Evolutionary conservation across 2,888 invertebrate genomes (phyloP).

Genomic region (Hydraecia micacea): DNA sequence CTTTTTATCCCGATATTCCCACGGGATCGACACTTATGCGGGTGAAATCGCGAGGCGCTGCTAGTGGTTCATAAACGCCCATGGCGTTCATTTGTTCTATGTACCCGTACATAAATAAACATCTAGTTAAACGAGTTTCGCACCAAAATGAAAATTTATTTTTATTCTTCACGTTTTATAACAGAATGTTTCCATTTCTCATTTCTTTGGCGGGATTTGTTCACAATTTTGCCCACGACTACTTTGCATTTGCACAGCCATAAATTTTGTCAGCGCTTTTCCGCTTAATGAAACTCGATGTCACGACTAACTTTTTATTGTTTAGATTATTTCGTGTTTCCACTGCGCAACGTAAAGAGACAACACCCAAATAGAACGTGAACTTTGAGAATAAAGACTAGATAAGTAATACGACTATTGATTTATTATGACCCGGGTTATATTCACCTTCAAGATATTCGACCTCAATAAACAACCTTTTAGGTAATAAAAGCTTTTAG

Average conservation of each 20-base stretch:
- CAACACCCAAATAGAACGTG: constrained; percentile 61
- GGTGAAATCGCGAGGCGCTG: too few species aligned
- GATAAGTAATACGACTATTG: constrained; percentile 65
- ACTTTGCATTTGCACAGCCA: constrained; percentile 77
- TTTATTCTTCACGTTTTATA: constrained; percentile 74
- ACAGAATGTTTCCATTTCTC: constrained; percentile 78
- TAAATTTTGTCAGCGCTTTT: constrained; percentile 79
- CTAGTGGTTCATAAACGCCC: constrained; percentile 26
- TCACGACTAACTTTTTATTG: constrained; percentile 76
- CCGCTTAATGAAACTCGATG: constrained; percentile 82
- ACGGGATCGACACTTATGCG: too few species aligned
- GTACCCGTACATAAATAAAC: constrained; percentile 44
- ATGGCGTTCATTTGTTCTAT: constrained; percentile 29
- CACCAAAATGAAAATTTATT: constrained; percentile 74
- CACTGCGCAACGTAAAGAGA: constrained; percentile 59
- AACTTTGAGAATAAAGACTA: constrained; percentile 55
- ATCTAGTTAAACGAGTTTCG: constrained; percentile 54
- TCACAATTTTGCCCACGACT: constrained; percentile 79
- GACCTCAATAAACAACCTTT: constrained; percentile 71
- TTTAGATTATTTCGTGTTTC: constrained; percentile 72
- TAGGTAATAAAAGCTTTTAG: constrained; percentile 66
- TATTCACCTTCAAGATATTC: constrained; percentile 69
- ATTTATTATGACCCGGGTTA: constrained; percentile 72
- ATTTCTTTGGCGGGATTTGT: constrained; percentile 79
- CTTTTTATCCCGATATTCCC: too few species aligned